A percentile compares a stretch with the other conserved stretches of the same genome.
These are phyloP conservation scores for human (Homo sapiens) DNA, from an alignment of 2,113 vertebrate genomes.

Conservation along the genomic window DNA sequence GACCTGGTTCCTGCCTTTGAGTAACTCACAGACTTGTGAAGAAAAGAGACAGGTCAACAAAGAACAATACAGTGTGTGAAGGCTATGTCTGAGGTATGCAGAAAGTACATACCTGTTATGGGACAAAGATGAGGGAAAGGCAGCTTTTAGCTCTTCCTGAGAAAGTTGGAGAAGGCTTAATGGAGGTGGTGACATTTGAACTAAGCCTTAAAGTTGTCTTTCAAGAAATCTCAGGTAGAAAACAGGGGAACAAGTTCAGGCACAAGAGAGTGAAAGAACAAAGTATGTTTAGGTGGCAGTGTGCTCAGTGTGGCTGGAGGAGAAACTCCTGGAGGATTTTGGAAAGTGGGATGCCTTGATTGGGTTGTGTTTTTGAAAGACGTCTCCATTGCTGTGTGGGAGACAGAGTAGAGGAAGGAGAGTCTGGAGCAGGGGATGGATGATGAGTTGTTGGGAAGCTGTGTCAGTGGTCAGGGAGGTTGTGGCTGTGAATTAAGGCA, in stretches of 20 bases:
- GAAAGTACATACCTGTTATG: neutral
- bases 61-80: neutral
- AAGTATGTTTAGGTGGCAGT: neutral
- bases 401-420: neutral
- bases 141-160: neutral
- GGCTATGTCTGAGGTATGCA: neutral
- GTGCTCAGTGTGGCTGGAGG: neutral
- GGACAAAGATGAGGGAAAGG: neutral
- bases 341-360: neutral
- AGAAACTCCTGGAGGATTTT: neutral
- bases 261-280: neutral
- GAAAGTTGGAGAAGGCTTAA: neutral
- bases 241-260: neutral
- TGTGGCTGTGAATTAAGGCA: neutral
- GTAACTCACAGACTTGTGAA: neutral
- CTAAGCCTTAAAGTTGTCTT: neutral
- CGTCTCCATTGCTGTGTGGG: neutral
- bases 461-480: neutral
- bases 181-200: neutral
- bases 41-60: neutral
- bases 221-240: neutral
- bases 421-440: neutral
- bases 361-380: neutral
- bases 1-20: neutral
- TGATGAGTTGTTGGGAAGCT: neutral